A percentile compares a stretch with the other conserved stretches of the same genome.
phyloP scores from a whole-genome alignment of 2,888 invertebrate genomes.

The Drosophila kanekoi region DNA sequence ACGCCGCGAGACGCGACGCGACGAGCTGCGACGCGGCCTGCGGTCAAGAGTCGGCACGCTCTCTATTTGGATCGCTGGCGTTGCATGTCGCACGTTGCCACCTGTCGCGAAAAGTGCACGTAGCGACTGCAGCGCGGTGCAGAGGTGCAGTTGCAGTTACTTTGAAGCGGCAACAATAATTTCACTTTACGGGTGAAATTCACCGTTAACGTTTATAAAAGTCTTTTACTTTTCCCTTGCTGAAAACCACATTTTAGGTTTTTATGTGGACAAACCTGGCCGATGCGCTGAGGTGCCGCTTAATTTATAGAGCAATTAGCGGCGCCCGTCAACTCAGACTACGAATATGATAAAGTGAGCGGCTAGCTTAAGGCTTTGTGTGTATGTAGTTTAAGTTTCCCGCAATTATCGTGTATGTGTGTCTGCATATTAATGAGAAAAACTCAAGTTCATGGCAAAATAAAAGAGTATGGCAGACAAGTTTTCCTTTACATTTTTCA shows the following conservation, averaged over 20 bases:
- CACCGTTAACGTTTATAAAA: conserved; percentile 52
- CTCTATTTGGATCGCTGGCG: conserved; percentile 44
- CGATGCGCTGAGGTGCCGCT: conserved; percentile 27
- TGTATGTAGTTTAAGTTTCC: conserved; percentile 19
- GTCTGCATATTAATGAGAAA: conserved; percentile 6
- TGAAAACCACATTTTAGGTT: conserved; percentile 27
- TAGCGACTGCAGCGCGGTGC: too few relatives aligned
- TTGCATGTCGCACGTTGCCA: conserved; percentile 49
- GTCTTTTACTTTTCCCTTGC: conserved; percentile 20
- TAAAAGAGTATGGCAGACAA: conserved; percentile 1
- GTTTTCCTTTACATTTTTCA: conserved; percentile 35
- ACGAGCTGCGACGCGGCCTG: conserved; percentile 24
- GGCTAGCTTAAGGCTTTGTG: conserved; percentile 13
- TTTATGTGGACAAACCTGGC: conserved; percentile 41
- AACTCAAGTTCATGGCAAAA: conserved; percentile 20
- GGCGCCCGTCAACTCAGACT: conserved; percentile 9
- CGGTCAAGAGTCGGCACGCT: conserved; percentile 61
- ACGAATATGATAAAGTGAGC: conserved; percentile 39
- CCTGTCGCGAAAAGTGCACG: conserved; percentile 56
- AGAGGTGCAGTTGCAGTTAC: conserved; percentile 12
- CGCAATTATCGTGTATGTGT: conserved; percentile 2
- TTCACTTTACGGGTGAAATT: conserved; percentile 72
- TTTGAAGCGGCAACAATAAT: conserved; percentile 44
- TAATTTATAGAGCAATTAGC: conserved; percentile 35
- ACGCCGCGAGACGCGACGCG: conserved; percentile 30